Conservation (phyloP, 1,140 invertebrate species). For the Atta cephalotes region DNA sequence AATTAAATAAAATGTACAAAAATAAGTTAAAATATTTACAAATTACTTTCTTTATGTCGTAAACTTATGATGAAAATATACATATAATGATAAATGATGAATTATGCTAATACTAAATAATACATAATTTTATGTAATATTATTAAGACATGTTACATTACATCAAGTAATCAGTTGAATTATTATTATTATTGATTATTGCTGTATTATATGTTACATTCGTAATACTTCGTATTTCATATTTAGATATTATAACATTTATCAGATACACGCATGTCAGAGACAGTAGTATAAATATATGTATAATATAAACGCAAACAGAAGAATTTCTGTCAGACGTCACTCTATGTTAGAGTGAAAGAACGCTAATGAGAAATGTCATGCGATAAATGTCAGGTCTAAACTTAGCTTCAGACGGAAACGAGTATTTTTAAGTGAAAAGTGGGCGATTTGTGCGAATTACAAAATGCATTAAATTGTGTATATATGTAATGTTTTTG, state of each 20-base stretch:
- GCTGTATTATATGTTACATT: too few species aligned
- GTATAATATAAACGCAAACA: background rate
- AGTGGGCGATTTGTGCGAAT: conserved; percentile 31
- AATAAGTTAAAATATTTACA: too few species aligned
- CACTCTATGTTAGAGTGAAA: conserved; percentile 5
- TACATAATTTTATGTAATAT: too few species aligned
- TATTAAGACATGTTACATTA: too few species aligned
- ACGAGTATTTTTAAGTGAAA: conserved; percentile 40
- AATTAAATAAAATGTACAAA: too few species aligned
- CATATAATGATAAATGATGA: too few species aligned
- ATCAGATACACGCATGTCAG: background rate
- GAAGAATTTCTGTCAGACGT: background rate
- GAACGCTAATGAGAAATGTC: conserved; percentile 48
- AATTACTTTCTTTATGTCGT: too few species aligned
- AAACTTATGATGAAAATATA: too few species aligned
- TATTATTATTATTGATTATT: too few species aligned
- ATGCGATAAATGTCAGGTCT: conserved; percentile 46
- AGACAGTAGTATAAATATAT: background rate
- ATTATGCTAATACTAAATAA: too few species aligned
- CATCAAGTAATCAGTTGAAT: too few species aligned
- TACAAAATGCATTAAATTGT: conserved; percentile 14
- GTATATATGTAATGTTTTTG: conserved; percentile 13
- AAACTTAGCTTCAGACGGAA: conserved; percentile 33
- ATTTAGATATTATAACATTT: conserved; percentile 1
- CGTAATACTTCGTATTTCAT: background rate